Evolutionary conservation across 2,888 invertebrate genomes (phyloP).

Genomic region (Aleiodes alternator): DNA sequence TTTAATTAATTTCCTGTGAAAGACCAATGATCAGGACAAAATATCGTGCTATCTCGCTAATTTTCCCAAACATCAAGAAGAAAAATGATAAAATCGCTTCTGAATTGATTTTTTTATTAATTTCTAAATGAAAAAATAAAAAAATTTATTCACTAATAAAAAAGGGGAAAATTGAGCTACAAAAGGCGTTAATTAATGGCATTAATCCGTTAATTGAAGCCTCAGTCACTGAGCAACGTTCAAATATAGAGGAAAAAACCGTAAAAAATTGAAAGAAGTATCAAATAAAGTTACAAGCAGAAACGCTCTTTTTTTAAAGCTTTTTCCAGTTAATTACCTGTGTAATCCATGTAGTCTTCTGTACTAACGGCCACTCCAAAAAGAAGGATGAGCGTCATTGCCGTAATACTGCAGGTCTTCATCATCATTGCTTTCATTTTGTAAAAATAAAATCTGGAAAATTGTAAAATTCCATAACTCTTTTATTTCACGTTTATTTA

Average conservation of each 20-base stretch:
- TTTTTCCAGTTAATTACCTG: slow-evolving; percentile 53
- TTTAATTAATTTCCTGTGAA: too few relatives aligned
- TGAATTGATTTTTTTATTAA: background rate
- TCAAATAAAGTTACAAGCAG: background rate
- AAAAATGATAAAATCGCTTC: too few relatives aligned
- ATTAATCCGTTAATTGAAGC: too few relatives aligned
- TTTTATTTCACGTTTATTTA: background rate
- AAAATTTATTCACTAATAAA: too few relatives aligned
- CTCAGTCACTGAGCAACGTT: too few relatives aligned
- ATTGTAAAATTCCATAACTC: slow-evolving; percentile 17
- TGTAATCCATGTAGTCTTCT: slow-evolving; percentile 67
- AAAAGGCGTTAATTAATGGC: background rate
- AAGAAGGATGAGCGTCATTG: slow-evolving; percentile 56
- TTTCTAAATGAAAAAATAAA: background rate
- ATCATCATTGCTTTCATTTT: slow-evolving; percentile 53
- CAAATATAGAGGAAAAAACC: background rate
- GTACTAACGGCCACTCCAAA: slow-evolving; percentile 56
- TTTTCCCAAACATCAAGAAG: too few relatives aligned
- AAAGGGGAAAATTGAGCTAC: background rate
- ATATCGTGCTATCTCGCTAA: too few relatives aligned
- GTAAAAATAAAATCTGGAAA: background rate
- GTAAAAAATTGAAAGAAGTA: background rate
- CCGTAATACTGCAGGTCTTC: slow-evolving; percentile 54
- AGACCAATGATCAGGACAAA: too few relatives aligned
- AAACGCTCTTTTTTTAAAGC: background rate